A percentile compares a stretch with the other conserved stretches of the same genome.
These are phyloP conservation scores for Mormyrops boulengeri DNA, from an alignment of 2,797 vertebrate species.

Conservation along the genomic window DNA sequence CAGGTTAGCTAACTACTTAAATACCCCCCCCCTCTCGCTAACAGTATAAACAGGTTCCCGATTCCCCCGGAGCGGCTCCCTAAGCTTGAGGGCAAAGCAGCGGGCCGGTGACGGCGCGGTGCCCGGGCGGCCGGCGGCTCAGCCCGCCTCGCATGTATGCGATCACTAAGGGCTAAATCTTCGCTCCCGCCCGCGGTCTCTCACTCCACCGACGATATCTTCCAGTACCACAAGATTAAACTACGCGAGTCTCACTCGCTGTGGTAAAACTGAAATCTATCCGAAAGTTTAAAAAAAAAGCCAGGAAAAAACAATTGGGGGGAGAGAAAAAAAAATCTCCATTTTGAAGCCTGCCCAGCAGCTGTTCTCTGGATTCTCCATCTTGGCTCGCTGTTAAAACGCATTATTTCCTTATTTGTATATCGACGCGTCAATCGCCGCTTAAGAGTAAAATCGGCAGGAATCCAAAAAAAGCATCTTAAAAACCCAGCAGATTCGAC, in stretches of 20 bases:
- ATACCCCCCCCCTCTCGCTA: background rate
- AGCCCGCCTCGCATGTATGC: constrained; percentile 13
- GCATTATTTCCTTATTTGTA: constrained; percentile 11
- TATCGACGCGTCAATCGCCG: background rate
- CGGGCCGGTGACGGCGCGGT: background rate
- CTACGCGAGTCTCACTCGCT: background rate
- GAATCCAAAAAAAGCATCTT: background rate
- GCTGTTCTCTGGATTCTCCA: constrained; percentile 51
- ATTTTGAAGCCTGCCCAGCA: constrained; percentile 48
- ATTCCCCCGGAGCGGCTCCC: background rate
- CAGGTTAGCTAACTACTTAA: background rate
- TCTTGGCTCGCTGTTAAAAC: constrained; percentile 41
- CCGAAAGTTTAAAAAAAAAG: constrained; percentile 9
- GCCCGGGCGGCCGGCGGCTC: background rate
- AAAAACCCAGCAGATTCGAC: background rate
- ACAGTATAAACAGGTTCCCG: background rate
- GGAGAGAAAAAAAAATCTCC: constrained; percentile 39
- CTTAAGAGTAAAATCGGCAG: background rate
- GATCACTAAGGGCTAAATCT: background rate
- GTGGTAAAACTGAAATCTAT: background rate
- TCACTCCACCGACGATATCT: background rate
- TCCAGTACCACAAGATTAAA: background rate
- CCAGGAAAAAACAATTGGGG: constrained; percentile 9
- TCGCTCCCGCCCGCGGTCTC: background rate
- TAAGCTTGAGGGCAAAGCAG: background rate